Evolutionary conservation across 2,888 invertebrate genomes (phyloP).

Genomic region (Harmothoe impar): DNA sequence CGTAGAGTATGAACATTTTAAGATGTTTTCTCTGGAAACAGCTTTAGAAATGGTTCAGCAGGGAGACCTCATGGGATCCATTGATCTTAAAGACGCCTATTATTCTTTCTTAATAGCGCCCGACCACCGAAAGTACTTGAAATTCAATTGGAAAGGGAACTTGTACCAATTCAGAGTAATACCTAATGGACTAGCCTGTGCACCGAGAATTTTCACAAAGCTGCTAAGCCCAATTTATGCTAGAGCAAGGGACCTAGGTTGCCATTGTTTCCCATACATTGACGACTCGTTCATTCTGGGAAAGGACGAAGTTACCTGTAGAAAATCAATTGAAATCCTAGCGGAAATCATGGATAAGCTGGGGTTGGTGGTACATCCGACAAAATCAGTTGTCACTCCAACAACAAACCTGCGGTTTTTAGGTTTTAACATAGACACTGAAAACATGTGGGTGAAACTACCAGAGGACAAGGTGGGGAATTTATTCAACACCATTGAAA

Average conservation of each 20-base stretch:
- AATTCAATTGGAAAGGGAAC: background rate
- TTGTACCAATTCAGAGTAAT: background rate
- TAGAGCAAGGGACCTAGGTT: background rate
- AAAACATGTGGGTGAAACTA: background rate
- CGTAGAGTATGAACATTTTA: conserved; percentile 24
- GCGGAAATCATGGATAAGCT: background rate
- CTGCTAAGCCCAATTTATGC: background rate
- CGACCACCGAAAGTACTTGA: background rate
- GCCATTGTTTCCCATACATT: background rate
- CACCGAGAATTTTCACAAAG: conserved; percentile 9
- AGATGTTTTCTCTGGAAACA: background rate
- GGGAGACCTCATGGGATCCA: background rate
- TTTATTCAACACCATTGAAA: too few relatives aligned
- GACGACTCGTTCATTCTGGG: background rate
- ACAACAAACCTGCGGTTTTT: background rate
- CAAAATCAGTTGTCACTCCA: background rate
- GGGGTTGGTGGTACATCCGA: background rate
- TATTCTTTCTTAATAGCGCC: background rate
- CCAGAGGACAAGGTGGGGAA: background rate
- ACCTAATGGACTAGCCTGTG: conserved; percentile 7
- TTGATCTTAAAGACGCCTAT: conserved; percentile 5
- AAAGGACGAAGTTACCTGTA: background rate
- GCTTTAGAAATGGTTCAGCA: background rate
- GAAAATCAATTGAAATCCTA: background rate
- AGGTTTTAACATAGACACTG: background rate